These are phyloP conservation scores for Dendrophyllia cribrosa DNA, from an alignment of 64 coral and sea anemone species.

Conservation along the genomic window DNA sequence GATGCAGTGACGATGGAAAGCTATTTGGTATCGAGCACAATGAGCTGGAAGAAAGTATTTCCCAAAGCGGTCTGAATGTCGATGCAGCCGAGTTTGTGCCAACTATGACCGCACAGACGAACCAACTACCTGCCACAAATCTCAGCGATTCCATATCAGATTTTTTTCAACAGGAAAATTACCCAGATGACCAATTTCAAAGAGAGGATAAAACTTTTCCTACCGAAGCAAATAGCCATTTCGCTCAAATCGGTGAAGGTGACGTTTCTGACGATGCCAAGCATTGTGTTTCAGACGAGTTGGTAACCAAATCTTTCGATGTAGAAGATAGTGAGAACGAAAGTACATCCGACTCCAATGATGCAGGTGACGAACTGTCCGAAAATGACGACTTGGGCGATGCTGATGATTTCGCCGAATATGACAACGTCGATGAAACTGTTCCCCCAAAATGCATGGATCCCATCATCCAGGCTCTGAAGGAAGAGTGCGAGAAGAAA, in stretches of 20 bases:
- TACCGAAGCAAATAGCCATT: too few relatives aligned
- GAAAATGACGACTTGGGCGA: not conserved
- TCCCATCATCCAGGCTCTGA: conserved; percentile 41
- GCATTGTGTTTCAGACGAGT: not conserved
- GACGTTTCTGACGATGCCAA: not conserved
- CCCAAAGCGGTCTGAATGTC: conserved; percentile 13
- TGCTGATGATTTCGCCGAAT: not conserved
- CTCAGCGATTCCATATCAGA: not conserved
- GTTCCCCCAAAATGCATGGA: conserved; percentile 45
- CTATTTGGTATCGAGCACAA: conserved; percentile 19
- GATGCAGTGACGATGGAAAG: conserved; percentile 33
- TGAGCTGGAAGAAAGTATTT: not conserved
- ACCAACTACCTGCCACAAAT: not conserved
- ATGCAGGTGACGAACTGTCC: conserved; percentile 1
- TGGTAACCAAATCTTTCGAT: too few relatives aligned
- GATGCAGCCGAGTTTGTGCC: conserved; percentile 45
- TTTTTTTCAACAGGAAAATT: not conserved
- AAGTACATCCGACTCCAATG: not conserved
- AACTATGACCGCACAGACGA: not conserved
- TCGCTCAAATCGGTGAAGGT: too few relatives aligned
- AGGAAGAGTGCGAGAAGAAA: not conserved
- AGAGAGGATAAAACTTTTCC: not conserved
- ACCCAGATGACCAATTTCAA: not conserved
- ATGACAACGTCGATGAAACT: not conserved
- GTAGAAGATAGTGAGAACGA: not conserved